Percentiles rank a stretch among this genome's conserved stretches.
phyloP scores from a whole-genome alignment of 2,888 invertebrate species.

The Netelia melanura region DNA sequence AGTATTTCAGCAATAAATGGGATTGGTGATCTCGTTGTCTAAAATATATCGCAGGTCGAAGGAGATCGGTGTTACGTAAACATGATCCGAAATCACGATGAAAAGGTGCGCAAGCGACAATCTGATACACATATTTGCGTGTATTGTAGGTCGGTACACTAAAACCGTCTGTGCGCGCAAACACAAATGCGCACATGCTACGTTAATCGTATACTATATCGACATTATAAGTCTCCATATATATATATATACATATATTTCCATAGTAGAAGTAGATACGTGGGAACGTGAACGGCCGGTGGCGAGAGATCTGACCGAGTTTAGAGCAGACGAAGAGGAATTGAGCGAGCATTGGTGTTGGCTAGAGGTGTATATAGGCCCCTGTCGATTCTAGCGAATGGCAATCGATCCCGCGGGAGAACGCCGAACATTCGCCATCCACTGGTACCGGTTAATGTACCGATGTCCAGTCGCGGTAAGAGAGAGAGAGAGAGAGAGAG shows the following conservation, averaged over 20 bases:
- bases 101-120: constrained; percentile 53
- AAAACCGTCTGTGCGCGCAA: neutral
- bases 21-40: constrained; percentile 42
- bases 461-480: constrained; percentile 32
- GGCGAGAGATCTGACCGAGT: constrained; percentile 52
- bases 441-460: constrained; percentile 45
- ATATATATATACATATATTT: constrained; percentile 6
- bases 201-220: constrained; percentile 15
- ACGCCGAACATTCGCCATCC: constrained; percentile 57
- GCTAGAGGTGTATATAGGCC: constrained; percentile 17
- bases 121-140: constrained; percentile 56
- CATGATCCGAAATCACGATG: constrained; percentile 59
- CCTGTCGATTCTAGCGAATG: constrained; percentile 57
- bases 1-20: neutral
- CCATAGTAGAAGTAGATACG: constrained; percentile 21
- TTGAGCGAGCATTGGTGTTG: constrained; percentile 41
- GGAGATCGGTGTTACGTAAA: constrained; percentile 51
- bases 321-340: constrained; percentile 47
- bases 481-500: neutral
- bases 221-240: neutral
- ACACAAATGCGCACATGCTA: neutral
- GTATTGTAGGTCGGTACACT: constrained; percentile 14
- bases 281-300: constrained; percentile 52
- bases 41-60: constrained; percentile 21
- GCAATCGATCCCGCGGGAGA: constrained; percentile 68